A percentile compares a stretch with the other conserved stretches of the same genome.
phyloP scores from a whole-genome alignment of 2,797 vertebrate genomes.

The Urosaurus nigricauda region DNA sequence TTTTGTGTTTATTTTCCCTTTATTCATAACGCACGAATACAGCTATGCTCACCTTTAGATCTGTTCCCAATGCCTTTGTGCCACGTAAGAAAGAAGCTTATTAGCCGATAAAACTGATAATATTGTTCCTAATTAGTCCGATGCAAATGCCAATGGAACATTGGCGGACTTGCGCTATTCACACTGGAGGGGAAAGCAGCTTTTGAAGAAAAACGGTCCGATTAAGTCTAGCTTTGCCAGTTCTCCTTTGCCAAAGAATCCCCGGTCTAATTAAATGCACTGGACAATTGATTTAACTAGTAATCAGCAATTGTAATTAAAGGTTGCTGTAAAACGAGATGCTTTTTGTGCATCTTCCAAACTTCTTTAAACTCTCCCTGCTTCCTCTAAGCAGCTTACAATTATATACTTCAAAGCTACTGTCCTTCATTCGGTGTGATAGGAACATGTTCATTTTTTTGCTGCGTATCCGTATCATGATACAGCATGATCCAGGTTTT shows the following conservation, averaged over 20 bases:
- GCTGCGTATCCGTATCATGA: neutral
- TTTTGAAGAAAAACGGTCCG: neutral
- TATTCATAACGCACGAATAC: no score
- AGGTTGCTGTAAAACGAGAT: neutral
- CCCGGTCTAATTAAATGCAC: slow-evolving; percentile 1
- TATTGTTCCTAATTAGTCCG: neutral
- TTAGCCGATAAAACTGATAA: neutral
- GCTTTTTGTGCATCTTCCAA: neutral
- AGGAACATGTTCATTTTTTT: neutral
- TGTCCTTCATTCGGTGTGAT: no score
- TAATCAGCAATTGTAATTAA: neutral
- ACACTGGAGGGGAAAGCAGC: neutral
- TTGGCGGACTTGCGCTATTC: neutral
- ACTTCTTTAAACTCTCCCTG: neutral
- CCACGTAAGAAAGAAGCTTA: neutral
- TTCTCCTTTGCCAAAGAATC: neutral
- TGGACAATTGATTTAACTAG: slow-evolving; percentile 23
- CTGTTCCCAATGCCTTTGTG: neutral
- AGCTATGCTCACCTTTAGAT: neutral
- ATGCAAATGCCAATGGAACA: neutral
- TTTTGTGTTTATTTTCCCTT: no score
- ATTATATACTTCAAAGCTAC: neutral
- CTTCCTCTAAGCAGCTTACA: neutral
- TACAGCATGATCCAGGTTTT: neutral
- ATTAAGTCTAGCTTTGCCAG: neutral